Conservation (phyloP, 2,797 vertebrate species). For the Carcharodon carcharias region DNA sequence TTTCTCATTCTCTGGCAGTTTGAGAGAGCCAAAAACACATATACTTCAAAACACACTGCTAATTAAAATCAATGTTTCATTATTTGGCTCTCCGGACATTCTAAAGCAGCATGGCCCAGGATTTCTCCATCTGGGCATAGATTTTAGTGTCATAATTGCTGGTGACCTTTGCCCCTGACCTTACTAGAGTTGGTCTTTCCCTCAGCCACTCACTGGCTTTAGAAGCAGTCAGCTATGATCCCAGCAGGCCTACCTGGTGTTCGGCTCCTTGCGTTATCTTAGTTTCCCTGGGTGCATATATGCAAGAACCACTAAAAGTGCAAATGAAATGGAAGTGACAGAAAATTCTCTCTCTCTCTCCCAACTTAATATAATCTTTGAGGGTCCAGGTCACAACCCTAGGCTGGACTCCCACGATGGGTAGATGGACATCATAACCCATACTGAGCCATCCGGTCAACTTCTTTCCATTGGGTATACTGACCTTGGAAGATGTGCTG, state of each 20-base stretch:
- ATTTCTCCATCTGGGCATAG: background rate
- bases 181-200: background rate
- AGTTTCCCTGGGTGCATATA: too few species aligned
- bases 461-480: background rate
- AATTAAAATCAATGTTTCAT: background rate
- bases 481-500: background rate
- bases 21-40: background rate
- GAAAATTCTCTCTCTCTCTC: background rate
- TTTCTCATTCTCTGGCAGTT: background rate
- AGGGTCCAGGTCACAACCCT: background rate
- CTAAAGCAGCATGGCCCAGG: background rate
- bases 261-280: too few species aligned
- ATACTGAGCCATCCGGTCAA: background rate
- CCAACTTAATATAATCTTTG: background rate
- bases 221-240: too few species aligned
- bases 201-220: too few species aligned
- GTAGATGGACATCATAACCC: background rate
- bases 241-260: too few species aligned
- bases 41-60: background rate
- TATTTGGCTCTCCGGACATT: background rate
- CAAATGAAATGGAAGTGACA: background rate
- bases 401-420: background rate
- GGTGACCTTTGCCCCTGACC: background rate
- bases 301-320: background rate
- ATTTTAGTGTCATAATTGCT: background rate